A percentile compares a stretch with the other conserved stretches of the same genome.
Evolutionary conservation across 2,888 invertebrate species (phyloP).

Genomic region (Latrodectus elegans): DNA sequence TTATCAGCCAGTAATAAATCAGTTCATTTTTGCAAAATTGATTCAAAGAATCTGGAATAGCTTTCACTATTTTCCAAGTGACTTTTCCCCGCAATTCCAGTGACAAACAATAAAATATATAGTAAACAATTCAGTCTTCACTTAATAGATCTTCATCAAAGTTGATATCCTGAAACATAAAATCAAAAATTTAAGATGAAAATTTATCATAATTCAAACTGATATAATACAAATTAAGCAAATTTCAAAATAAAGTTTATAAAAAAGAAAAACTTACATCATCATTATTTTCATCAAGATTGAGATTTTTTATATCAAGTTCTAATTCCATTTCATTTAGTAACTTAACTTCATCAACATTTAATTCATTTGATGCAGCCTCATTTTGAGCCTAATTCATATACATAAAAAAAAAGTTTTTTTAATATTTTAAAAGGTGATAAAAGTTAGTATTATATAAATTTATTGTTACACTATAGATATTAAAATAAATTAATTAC

Average conservation of each 20-base stretch:
- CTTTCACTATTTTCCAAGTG: neutral
- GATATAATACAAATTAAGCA: neutral
- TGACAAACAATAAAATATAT: neutral
- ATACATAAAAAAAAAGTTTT: neutral
- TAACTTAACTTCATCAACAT: slow-evolving; percentile 74
- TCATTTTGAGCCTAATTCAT: slow-evolving; percentile 18
- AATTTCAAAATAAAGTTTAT: neutral
- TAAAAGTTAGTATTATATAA: too few species aligned
- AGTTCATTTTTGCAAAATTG: neutral
- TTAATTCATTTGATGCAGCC: neutral
- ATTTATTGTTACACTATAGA: too few species aligned
- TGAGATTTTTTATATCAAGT: slow-evolving; percentile 87
- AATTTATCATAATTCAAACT: too few species aligned
- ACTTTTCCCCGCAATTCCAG: neutral
- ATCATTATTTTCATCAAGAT: slow-evolving; percentile 86
- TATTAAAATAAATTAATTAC: too few species aligned
- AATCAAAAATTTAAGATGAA: slow-evolving; percentile 3
- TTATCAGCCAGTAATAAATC: slow-evolving; percentile 5
- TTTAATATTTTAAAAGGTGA: too few species aligned
- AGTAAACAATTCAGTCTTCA: slow-evolving; percentile 76
- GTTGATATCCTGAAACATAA: slow-evolving; percentile 81
- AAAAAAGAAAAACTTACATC: slow-evolving; percentile 78
- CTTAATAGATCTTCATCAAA: slow-evolving; percentile 84
- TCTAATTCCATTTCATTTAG: slow-evolving; percentile 82
- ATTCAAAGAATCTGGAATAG: neutral